Base-by-base conservation (phyloP, 2,797 vertebrate genomes). In the Lepilemur ruficaudatus region DNA sequence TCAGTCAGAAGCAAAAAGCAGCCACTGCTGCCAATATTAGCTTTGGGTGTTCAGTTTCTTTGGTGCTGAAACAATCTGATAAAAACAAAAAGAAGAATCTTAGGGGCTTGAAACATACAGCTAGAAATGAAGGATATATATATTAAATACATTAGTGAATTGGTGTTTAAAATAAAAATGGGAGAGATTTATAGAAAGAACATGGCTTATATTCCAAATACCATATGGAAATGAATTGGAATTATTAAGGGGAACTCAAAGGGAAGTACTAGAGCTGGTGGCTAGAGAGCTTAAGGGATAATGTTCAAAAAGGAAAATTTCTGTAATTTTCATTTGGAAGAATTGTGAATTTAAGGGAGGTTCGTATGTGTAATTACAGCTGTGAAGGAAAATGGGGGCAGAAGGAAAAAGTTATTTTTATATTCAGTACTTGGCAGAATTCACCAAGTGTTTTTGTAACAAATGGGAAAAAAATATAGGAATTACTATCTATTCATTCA, bases 281-380 rank as follows among this genome's bases (percentile, higher is more conserved):
- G 75, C 67, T 97, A 88, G 85, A 97, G 90, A 81, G 32, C 65
- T 67, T 76, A 93, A 92, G 23, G 76, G 93, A 97, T 97, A 98
- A 2, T 96, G 95, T 97, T 88, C 81, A 95, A 88, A 84, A 96
- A 65, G 97, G 94, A 96, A 92, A 97, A 96, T 97, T 95, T 97
- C 94, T 98, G 94, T 97, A 96, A 96, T 97, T 96, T 97, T 94
- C 98, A 97, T 97, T 98, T 98, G 97, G 96, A 97, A 98, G 96
- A 97, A 98, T 97, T 96, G 32, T 81, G 59, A 81, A 50, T 65
- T 84, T 79, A 65, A 80, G 32, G 9, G 97, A 97, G 96, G 85
- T 87, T 97, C 72, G 70, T 32, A 61, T 78, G 35, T 91, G 12
- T 88, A 91, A 83, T 55, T 69, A 63, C 17, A 87, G 46, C 61